Base-by-base conservation (phyloP, 1,140 invertebrate species). In the Heterodera carotae region DNA sequence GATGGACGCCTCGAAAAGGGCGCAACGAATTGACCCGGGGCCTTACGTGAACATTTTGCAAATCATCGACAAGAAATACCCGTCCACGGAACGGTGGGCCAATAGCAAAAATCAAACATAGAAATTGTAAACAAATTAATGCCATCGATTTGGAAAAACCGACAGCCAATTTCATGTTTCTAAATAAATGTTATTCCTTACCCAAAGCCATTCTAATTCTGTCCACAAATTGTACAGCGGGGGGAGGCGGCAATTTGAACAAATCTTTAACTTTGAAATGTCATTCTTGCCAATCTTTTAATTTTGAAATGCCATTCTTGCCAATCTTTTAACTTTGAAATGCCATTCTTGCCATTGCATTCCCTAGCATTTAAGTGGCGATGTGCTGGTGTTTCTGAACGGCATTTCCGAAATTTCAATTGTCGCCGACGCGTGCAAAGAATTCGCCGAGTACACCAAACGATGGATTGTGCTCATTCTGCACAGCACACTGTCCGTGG, bases 401-500 rank as follows among this genome's bases (percentile, higher is more conserved):
- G 97, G 97, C 27, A 93, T 97, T 83, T 93, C 92, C 86, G 97
- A 99, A 90, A 99, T 99, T 80, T 93, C 93, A 66, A 91, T 92
- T 0, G 91, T 99, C 8, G 92, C 93, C 48, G 94, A 96, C 82
- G 94, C 94, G 22, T 79, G 89, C 18, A 88, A 92, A 80, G 91
- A 93, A 80, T 98, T 97, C 87, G 92, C 90, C 39, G 91, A 93
- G 79, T 92, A 94, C 82, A 91, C 91, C 25, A 91, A 92, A 73
- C 91, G 92, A 75, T 99, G 97, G 97, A 94, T 98, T 70, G 91
- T 98, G n/a, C 89, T 99, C 64, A 92, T 94, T 7, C 89, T 99
- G 12, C 97, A 99, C 85, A 86, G 94, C 86, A 93, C 93, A 12
- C 89, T 99, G 56, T 95, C 95, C 1, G 90, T 98, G 0, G 91